phyloP scores from a whole-genome alignment of 2,888 invertebrate species.

The Micoletzkya japonica region DNA sequence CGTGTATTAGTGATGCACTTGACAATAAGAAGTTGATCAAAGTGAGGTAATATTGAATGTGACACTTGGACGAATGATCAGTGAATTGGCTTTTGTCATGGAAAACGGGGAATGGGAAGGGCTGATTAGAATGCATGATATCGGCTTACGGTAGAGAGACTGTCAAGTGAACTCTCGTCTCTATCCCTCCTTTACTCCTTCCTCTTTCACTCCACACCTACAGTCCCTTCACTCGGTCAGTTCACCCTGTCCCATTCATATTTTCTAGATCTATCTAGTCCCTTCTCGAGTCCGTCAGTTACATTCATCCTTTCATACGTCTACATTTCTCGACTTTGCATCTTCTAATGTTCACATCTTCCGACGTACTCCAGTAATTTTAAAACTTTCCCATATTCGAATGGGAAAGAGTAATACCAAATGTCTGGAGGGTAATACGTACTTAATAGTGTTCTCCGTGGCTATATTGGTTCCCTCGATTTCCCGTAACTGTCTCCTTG shows the following conservation, averaged over 20 bases:
- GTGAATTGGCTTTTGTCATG: too few species aligned
- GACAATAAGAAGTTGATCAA: too few species aligned
- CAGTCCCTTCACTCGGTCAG: conserved; percentile 3
- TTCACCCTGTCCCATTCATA: background rate
- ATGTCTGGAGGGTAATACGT: too few species aligned
- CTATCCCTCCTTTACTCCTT: too few species aligned
- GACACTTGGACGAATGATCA: too few species aligned
- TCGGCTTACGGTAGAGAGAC: background rate
- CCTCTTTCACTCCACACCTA: background rate
- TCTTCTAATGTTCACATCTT: background rate
- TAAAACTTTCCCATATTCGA: too few species aligned
- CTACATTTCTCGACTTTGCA: background rate
- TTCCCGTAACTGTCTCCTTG: too few species aligned
- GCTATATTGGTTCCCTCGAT: too few species aligned
- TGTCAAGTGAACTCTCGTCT: conserved; percentile 17
- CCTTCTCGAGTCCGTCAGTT: background rate
- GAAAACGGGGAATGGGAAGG: background rate
- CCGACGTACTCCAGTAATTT: too few species aligned
- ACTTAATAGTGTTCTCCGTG: too few species aligned
- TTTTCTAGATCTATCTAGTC: background rate
- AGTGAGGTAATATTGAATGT: too few species aligned
- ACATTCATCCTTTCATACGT: background rate
- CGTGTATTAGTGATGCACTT: too few species aligned
- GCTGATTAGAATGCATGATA: background rate
- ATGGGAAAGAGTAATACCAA: background rate